Percentiles rank a stretch among this genome's conserved stretches.
phyloP scores from a whole-genome alignment of 2,797 vertebrate species.

The Mus caroli region DNA sequence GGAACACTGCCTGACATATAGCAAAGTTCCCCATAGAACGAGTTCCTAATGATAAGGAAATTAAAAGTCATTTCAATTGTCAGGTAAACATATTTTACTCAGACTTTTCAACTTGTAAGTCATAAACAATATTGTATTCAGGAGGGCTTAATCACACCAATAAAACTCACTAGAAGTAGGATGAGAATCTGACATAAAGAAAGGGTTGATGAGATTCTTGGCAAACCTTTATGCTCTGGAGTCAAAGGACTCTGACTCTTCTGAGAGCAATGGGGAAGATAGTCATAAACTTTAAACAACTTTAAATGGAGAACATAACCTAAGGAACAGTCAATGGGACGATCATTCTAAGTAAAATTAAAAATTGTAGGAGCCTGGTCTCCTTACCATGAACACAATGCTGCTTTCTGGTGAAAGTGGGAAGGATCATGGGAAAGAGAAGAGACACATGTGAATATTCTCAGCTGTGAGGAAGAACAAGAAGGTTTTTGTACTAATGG shows the following conservation, averaged over 20 bases:
- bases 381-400: background rate
- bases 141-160: background rate
- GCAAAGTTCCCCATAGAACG: slow-evolving; percentile 22
- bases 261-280: background rate
- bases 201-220: slow-evolving; percentile 3
- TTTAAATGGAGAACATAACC: background rate
- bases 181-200: slow-evolving; percentile 27
- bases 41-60: slow-evolving; percentile 30
- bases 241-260: slow-evolving; percentile 38
- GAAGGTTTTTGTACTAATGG: background rate
- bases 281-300: background rate
- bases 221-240: slow-evolving; percentile 5
- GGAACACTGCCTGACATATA: background rate
- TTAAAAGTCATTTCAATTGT: slow-evolving; percentile 51
- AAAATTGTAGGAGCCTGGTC: background rate
- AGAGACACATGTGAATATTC: background rate
- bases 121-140: background rate
- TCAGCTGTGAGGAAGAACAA: background rate
- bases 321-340: slow-evolving; percentile 5
- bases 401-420: background rate
- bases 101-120: slow-evolving; percentile 51
- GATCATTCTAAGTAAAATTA: slow-evolving; percentile 40
- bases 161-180: slow-evolving; percentile 32
- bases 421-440: background rate
- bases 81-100: slow-evolving; percentile 37